Conservation (phyloP, 2,797 vertebrate genomes). For the Calcarius lapponicus region DNA sequence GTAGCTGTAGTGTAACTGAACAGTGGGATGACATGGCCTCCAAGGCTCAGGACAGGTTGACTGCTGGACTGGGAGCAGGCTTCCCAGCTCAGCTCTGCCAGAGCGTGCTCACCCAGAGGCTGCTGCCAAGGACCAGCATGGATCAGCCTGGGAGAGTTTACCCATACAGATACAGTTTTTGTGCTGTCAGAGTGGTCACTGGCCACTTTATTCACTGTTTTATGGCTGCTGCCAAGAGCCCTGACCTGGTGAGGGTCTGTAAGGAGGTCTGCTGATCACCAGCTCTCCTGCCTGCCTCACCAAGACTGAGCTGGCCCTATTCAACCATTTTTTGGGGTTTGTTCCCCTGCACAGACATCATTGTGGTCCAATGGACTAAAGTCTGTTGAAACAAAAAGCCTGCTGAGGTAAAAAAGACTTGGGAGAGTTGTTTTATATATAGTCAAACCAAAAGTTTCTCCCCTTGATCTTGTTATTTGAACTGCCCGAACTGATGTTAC, state of each 20-base stretch:
- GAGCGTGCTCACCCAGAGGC: background rate
- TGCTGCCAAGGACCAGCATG: background rate
- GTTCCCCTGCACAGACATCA: background rate
- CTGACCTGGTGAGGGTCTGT: background rate
- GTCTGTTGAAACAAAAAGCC: background rate
- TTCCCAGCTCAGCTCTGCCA: background rate
- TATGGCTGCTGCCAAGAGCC: background rate
- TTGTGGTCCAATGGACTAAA: background rate
- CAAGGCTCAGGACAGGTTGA: background rate
- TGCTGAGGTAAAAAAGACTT: background rate
- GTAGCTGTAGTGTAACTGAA: background rate
- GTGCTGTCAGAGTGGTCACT: background rate
- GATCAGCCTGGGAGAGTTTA: background rate
- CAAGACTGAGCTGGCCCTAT: accelerated
- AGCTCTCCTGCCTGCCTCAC: background rate
- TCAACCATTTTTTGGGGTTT: background rate
- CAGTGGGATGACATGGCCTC: background rate
- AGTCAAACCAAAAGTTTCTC: background rate
- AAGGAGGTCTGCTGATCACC: background rate
- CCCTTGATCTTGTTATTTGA: background rate
- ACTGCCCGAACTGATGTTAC: background rate
- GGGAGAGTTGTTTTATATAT: background rate
- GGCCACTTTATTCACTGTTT: background rate
- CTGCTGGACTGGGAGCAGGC: accelerated
- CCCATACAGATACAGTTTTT: accelerated